A percentile compares a stretch with the other conserved stretches of the same genome.
Conservation (phyloP, 2,797 vertebrate genomes). For the Cheirogaleus major region DNA sequence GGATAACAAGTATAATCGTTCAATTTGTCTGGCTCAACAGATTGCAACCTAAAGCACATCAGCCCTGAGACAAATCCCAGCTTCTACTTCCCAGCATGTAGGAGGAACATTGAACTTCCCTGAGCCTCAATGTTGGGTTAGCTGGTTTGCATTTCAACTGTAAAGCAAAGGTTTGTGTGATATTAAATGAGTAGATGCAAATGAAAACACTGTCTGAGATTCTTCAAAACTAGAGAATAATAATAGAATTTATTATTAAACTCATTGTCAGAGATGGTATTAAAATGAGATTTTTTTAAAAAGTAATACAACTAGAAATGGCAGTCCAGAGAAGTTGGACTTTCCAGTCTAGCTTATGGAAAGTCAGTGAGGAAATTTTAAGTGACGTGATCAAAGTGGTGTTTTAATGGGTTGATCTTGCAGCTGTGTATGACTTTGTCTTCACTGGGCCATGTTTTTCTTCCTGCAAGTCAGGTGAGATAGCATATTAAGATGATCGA, state of each 20-base stretch:
- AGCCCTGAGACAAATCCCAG: neutral
- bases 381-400: neutral
- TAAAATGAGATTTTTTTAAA: neutral
- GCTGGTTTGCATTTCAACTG: neutral
- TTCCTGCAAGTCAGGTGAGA: neutral
- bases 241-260: neutral
- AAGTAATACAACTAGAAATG: neutral
- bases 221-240: constrained; percentile 43
- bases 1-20: neutral
- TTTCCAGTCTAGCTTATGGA: neutral
- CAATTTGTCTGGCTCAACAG: neutral
- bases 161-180: neutral
- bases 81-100: neutral
- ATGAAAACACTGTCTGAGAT: neutral
- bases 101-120: neutral
- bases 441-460: neutral
- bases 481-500: constrained; percentile 9
- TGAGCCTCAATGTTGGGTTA: neutral
- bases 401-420: neutral
- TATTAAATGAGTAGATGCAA: neutral
- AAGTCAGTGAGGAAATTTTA: neutral
- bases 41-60: neutral
- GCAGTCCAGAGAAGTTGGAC: neutral
- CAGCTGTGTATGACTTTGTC: neutral
- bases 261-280: neutral